Conservation (phyloP, 2,888 invertebrate species). For the Tenthredo notha region DNA sequence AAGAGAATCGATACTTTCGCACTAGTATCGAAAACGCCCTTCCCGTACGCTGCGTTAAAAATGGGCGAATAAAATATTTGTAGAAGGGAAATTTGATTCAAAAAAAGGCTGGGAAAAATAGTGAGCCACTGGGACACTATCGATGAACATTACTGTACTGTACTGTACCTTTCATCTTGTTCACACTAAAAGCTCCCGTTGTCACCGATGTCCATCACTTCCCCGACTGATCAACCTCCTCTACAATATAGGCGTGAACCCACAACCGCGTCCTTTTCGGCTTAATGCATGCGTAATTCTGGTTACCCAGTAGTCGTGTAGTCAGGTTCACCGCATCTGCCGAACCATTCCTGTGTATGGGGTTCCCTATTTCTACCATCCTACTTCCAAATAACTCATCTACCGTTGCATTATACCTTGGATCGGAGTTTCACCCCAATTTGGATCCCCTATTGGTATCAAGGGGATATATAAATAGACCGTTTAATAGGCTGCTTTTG, state of each 20-base stretch:
- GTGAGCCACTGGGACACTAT: no score
- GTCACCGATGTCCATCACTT: not conserved
- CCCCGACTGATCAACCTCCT: not conserved
- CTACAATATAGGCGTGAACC: not conserved
- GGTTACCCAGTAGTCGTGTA: conserved; percentile 31
- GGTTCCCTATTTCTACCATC: not conserved
- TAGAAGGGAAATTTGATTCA: no score
- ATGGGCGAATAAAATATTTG: no score
- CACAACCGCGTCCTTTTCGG: conserved; percentile 34
- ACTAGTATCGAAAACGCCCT: no score
- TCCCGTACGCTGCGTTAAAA: no score
- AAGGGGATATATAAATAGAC: not conserved
- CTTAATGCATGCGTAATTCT: conserved; percentile 33
- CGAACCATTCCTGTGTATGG: not conserved
- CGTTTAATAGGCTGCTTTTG: not conserved
- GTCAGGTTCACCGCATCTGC: conserved; percentile 40
- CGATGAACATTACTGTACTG: no score
- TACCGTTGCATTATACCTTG: not conserved
- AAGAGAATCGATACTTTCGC: no score
- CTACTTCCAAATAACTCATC: conserved; percentile 1
- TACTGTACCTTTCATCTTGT: not conserved
- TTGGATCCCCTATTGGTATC: not conserved
- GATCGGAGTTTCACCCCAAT: not conserved
- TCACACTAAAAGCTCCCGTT: not conserved
- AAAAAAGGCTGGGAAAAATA: no score